Percentiles rank a stretch among this genome's conserved stretches.
These are phyloP conservation scores for Micrastur ruficollis DNA, from an alignment of 2,797 vertebrate genomes.

Conservation along the genomic window DNA sequence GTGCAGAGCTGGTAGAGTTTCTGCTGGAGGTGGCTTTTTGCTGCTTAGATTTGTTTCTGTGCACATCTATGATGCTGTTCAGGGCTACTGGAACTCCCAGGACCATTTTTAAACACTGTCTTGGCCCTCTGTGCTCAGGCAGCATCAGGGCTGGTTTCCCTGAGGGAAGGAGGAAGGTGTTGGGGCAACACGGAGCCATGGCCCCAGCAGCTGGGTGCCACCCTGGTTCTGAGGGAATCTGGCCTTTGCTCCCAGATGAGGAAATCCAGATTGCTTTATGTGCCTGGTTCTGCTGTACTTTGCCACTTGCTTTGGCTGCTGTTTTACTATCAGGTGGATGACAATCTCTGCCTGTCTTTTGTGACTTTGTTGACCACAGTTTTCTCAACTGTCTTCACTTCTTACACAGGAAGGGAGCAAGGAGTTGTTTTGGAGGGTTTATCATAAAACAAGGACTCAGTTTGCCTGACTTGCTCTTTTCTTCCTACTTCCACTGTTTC, in stretches of 20 bases:
- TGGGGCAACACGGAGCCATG: rapidly evolving
- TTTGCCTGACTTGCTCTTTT: background rate
- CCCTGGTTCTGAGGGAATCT: background rate
- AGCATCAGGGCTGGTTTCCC: background rate
- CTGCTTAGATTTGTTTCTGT: background rate
- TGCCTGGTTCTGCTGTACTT: background rate
- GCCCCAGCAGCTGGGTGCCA: background rate
- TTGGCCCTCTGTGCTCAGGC: background rate
- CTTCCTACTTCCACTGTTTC: background rate
- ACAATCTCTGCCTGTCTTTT: background rate
- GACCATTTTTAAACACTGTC: background rate
- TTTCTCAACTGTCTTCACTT: background rate
- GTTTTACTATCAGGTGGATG: background rate
- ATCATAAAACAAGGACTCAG: rapidly evolving
- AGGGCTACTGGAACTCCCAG: background rate
- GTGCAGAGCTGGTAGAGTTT: background rate
- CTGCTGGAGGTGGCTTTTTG: background rate
- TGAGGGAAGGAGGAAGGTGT: background rate
- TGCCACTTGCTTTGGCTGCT: background rate
- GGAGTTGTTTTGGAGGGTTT: background rate
- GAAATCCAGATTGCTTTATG: background rate
- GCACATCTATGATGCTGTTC: rapidly evolving
- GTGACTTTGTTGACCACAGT: background rate
- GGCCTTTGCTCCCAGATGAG: background rate
- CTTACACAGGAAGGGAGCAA: background rate